A percentile compares a stretch with the other conserved stretches of the same genome.
Conservation (phyloP, 2,797 vertebrate species). For the Dendrocincla tyrannina region DNA sequence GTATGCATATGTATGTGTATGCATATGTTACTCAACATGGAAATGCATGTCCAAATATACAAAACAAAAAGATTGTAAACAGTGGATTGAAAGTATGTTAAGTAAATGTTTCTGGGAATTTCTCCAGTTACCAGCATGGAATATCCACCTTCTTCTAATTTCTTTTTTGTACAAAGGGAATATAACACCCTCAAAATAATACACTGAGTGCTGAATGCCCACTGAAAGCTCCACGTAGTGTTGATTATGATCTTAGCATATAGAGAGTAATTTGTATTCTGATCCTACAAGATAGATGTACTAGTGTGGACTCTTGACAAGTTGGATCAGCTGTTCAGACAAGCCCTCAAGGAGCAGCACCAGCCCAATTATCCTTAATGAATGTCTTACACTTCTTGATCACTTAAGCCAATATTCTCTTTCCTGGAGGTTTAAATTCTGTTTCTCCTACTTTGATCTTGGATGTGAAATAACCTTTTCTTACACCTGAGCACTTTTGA, state of each 20-base stretch:
- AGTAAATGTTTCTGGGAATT: background rate
- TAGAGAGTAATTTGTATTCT: conserved; percentile 6
- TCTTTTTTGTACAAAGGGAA: background rate
- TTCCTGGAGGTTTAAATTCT: conserved; percentile 19
- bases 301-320: background rate
- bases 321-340: background rate
- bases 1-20: background rate
- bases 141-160: background rate
- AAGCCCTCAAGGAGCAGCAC: background rate
- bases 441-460: conserved; percentile 5
- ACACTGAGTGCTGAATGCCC: background rate
- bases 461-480: background rate
- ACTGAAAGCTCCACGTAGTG: background rate
- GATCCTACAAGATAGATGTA: background rate
- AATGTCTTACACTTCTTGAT: conserved; percentile 21
- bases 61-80: background rate
- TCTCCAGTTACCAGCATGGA: background rate
- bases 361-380: conserved; percentile 24
- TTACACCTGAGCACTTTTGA: background rate
- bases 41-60: background rate
- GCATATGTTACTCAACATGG: background rate
- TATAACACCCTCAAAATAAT: background rate
- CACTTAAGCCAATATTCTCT: background rate
- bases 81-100: background rate
- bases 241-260: background rate